Evolutionary conservation across 1,140 invertebrate species (phyloP).

Genomic region (Listronotus oregonensis): DNA sequence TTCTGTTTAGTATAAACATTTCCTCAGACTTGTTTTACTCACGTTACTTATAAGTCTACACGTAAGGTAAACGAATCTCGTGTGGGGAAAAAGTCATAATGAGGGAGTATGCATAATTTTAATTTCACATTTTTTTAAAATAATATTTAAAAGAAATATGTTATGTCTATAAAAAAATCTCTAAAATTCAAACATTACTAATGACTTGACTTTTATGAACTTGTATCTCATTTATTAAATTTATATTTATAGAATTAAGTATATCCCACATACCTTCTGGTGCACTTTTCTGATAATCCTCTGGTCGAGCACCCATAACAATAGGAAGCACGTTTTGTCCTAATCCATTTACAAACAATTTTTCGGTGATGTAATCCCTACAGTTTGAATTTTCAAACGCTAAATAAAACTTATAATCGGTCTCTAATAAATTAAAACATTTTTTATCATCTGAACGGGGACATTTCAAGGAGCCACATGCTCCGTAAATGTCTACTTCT

Average conservation of each 20-base stretch:
- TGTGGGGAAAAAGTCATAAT: no score
- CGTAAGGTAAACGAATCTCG: no score
- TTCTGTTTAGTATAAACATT: no score
- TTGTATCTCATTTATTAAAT: not conserved
- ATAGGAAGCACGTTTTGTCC: slow-evolving; percentile 69
- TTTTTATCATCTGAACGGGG: slow-evolving; percentile 79
- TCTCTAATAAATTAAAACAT: slow-evolving; percentile 91
- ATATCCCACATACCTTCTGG: slow-evolving; percentile 75
- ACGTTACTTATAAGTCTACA: no score
- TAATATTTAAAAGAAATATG: no score
- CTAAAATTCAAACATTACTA: no score
- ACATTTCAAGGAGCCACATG: slow-evolving; percentile 84
- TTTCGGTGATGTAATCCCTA: slow-evolving; percentile 95
- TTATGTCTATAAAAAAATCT: no score
- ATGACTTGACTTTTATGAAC: no score
- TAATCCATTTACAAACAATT: slow-evolving; percentile 93
- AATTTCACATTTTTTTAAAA: no score
- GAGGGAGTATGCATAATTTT: no score
- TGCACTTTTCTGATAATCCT: slow-evolving; percentile 85
- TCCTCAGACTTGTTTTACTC: no score
- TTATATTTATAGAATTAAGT: not conserved
- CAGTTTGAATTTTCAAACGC: slow-evolving; percentile 98
- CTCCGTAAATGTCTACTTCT: slow-evolving; percentile 91
- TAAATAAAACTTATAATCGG: slow-evolving; percentile 96
- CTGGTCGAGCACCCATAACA: slow-evolving; percentile 91